Percentiles rank a stretch among this genome's conserved stretches.
Evolutionary conservation across 2,888 invertebrate species (phyloP).

Genomic region (Lathronympha strigana): DNA sequence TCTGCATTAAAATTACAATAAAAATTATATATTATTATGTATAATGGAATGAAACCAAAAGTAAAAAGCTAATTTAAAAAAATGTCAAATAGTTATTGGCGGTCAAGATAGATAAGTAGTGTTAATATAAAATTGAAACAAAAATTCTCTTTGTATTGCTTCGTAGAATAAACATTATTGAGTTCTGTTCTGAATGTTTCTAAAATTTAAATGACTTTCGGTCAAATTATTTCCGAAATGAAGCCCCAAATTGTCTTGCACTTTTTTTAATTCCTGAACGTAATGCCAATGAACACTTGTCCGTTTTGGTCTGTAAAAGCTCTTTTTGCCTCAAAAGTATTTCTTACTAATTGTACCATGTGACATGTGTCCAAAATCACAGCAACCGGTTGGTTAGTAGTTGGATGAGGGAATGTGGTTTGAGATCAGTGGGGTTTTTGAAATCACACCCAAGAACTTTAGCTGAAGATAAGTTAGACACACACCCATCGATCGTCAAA

Average conservation of each 20-base stretch:
- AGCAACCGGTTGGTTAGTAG: neutral
- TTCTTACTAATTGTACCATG: slow-evolving; percentile 16
- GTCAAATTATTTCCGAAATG: slow-evolving; percentile 14
- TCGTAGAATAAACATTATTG: too few relatives aligned
- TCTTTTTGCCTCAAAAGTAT: slow-evolving; percentile 2
- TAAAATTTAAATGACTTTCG: neutral
- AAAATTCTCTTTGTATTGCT: too few relatives aligned
- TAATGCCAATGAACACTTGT: neutral
- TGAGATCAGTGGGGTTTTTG: neutral
- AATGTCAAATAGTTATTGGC: too few relatives aligned
- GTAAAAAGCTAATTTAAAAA: too few relatives aligned
- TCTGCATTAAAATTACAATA: too few relatives aligned
- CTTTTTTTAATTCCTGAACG: neutral
- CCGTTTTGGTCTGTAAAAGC: neutral
- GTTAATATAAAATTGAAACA: too few relatives aligned
- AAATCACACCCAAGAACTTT: slow-evolving; percentile 15
- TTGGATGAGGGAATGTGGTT: neutral
- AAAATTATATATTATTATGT: too few relatives aligned
- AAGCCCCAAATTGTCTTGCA: slow-evolving; percentile 5
- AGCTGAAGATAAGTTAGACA: neutral
- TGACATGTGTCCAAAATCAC: slow-evolving; percentile 21
- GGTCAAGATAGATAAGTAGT: too few relatives aligned
- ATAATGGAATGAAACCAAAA: too few relatives aligned
- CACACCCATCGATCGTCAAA: slow-evolving; percentile 11
- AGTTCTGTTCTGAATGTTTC: too few relatives aligned